Conservation (phyloP, 2,113 vertebrate species). For the Hydropotes inermis region DNA sequence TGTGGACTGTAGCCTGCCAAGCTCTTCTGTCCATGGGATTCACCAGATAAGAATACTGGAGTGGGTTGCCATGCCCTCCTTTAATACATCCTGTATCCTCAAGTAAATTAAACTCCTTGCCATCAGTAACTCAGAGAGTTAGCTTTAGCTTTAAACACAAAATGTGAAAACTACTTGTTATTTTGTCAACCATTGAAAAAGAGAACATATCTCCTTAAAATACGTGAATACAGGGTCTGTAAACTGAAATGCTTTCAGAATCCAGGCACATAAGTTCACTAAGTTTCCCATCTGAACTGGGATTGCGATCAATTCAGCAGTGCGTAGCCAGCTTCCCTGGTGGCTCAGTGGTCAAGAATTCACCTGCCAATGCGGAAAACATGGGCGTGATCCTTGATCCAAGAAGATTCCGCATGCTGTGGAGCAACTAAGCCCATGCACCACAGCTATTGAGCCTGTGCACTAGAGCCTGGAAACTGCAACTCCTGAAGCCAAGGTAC, state of each 20-base stretch:
- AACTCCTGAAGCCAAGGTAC: background rate
- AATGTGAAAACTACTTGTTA: background rate
- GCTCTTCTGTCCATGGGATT: background rate
- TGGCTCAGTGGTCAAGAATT: background rate
- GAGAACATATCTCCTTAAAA: background rate
- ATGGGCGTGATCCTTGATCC: background rate
- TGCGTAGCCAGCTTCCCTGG: background rate
- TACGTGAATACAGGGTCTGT: background rate
- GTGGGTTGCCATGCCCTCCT: background rate
- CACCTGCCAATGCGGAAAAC: background rate
- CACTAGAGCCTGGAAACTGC: background rate
- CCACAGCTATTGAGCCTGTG: background rate
- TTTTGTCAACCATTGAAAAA: background rate
- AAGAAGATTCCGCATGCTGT: background rate
- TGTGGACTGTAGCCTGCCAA: background rate
- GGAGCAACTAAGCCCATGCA: background rate
- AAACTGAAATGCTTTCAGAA: background rate
- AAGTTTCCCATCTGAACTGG: background rate
- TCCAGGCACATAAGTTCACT: background rate
- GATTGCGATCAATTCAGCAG: background rate
- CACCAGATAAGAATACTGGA: background rate
- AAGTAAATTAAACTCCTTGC: background rate
- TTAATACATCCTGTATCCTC: background rate
- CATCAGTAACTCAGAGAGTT: background rate
- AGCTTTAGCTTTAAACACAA: background rate